Conservation (phyloP, 1,140 invertebrate species). For the Drosophila arizonae region DNA sequence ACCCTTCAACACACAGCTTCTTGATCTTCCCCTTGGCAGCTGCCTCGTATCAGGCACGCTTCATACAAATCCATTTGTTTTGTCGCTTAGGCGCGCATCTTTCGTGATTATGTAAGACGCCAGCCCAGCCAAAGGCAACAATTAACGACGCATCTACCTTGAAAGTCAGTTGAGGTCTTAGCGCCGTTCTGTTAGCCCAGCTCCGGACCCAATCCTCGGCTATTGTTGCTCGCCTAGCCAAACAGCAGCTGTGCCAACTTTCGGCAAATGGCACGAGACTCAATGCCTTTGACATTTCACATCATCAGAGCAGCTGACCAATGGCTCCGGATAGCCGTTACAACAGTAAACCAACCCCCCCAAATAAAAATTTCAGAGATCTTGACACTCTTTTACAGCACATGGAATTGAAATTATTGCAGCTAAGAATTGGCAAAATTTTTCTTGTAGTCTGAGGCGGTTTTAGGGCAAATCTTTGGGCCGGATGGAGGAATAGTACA, state of each 20-base stretch:
- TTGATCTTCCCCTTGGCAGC: slow-evolving; percentile 47
- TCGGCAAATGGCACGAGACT: slow-evolving; percentile 25
- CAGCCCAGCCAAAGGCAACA: slow-evolving; percentile 44
- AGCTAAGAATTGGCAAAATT: neutral
- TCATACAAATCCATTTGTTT: slow-evolving; percentile 61
- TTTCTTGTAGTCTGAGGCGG: too few relatives aligned
- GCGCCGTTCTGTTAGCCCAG: slow-evolving; percentile 55
- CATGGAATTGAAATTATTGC: too few relatives aligned
- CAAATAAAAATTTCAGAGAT: neutral
- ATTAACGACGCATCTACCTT: slow-evolving; percentile 64
- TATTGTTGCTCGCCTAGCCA: slow-evolving; percentile 56
- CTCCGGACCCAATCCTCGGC: slow-evolving; percentile 39
- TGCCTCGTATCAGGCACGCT: slow-evolving; percentile 74
- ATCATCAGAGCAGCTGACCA: slow-evolving; percentile 32
- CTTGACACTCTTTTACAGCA: too few relatives aligned
- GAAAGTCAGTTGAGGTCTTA: slow-evolving; percentile 67
- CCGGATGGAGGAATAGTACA: too few relatives aligned
- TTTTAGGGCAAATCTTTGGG: too few relatives aligned
- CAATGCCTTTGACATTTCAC: slow-evolving; percentile 23
- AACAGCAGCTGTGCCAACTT: slow-evolving; percentile 47
- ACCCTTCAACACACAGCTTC: slow-evolving; percentile 51
- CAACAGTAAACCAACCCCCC: neutral
- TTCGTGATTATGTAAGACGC: slow-evolving; percentile 64
- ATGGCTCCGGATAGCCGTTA: slow-evolving; percentile 22
- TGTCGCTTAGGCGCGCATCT: slow-evolving; percentile 50